These are phyloP conservation scores for Nesogale talazaci DNA, from an alignment of 2,113 vertebrate species.

Conservation along the genomic window DNA sequence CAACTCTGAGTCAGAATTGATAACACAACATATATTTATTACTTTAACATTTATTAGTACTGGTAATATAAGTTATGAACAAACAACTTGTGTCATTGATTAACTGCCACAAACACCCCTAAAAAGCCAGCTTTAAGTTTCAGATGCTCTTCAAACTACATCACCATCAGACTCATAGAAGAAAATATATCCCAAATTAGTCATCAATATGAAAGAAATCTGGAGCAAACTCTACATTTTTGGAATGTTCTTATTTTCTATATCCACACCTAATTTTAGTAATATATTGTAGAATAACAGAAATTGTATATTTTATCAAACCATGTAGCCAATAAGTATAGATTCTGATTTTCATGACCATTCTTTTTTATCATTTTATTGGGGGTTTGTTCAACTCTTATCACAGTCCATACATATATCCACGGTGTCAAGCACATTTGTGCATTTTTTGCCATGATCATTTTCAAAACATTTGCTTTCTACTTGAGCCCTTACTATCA, in stretches of 20 bases:
- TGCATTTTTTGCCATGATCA: no score
- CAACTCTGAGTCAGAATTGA: not conserved
- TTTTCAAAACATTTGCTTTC: no score
- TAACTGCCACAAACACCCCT: not conserved
- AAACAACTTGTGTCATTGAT: not conserved
- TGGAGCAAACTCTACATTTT: not conserved
- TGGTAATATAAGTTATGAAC: not conserved
- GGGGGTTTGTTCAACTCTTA: no score
- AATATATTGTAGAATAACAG: not conserved
- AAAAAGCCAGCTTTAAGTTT: constrained; percentile 15
- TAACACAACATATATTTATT: not conserved
- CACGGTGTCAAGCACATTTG: no score
- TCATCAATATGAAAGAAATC: not conserved
- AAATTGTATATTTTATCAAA: not conserved
- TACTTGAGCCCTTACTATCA: no score
- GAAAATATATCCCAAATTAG: constrained; percentile 17
- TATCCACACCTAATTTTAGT: not conserved
- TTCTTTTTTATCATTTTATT: no score
- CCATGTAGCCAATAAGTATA: not conserved
- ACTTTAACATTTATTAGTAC: not conserved
- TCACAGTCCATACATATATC: no score
- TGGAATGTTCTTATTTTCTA: not conserved
- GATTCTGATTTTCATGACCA: not conserved
- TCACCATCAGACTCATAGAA: not conserved
- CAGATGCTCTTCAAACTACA: not conserved